Evolutionary conservation across 2,888 invertebrate species (phyloP), one percentile per base, ranked within the genome.

Genomic region (Zygogramma bicolorata): DNA sequence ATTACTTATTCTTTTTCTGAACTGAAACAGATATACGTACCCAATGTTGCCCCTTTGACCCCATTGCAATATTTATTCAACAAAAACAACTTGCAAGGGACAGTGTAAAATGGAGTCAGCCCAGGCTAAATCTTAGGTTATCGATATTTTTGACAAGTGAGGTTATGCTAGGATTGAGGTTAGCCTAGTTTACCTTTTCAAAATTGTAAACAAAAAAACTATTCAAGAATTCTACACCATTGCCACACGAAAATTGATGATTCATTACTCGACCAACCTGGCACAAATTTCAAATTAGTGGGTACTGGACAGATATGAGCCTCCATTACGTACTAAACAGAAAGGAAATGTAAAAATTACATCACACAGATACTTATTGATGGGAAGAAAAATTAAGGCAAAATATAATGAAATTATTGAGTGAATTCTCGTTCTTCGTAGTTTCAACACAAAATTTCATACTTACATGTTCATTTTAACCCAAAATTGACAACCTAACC

Each of bases 91-190:
- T 63, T 68, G n/a, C 18, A 20, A 38, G 25, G 31, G 25, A 65
- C 15, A 27, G 31, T 40, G 42, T 22, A 57, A 70, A 73, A 75
- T 73, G 71, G 71, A 71, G 66, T 53, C 59, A 40, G 40, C 65
- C 61, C 57, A 34, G 25, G 53, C n/a, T 34, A 68, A 70, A 77
- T 82, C 81, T 72, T 80, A 84, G 84, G 84, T 84, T 85, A 84
- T 79, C 73, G 78, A 80, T 80, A 79, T 78, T 84, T 53, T 86
- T 87, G 87, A 87, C 87, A 86, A 85, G 84, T 86, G 85, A 87
- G 87, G 87, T 88, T 87, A 87, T 85, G 85, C 80, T 71, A 82
- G 83, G 84, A 84, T 86, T 87, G 86, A 87, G 87, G 87, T 87
- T 87, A 86, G 79, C 77, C 78, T 76, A 82, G 82, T 84, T 85